phyloP scores from a whole-genome alignment of 2,797 vertebrate species.

The Dermochelys coriacea region DNA sequence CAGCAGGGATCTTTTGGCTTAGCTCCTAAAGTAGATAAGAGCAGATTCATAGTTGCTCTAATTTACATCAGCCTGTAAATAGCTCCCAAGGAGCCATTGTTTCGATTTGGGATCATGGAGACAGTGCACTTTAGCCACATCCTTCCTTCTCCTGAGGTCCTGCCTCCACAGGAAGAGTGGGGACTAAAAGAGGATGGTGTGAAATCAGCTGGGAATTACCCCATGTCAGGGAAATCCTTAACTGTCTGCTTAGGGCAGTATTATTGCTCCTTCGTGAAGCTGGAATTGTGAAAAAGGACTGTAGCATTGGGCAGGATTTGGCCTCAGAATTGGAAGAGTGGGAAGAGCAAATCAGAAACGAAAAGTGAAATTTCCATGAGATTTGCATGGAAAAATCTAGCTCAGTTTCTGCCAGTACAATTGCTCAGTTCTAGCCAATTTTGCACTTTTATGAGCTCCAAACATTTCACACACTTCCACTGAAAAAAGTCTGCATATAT shows the following conservation, averaged over 20 bases:
- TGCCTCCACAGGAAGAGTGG: not conserved
- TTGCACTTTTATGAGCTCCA: not conserved
- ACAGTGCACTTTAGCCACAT: not conserved
- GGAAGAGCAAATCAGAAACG: not conserved
- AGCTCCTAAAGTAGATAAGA: not conserved
- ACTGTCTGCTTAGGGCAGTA: conserved; percentile 6
- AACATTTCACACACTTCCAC: conserved; percentile 52
- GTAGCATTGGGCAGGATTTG: fast-evolving
- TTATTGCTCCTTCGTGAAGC: conserved; percentile 7
- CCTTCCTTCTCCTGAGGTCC: not conserved
- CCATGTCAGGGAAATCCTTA: not conserved
- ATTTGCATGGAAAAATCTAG: not conserved
- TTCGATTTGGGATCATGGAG: not conserved
- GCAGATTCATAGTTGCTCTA: not conserved
- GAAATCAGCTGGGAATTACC: not conserved
- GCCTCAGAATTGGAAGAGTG: not conserved
- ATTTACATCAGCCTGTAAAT: not conserved
- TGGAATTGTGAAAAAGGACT: not conserved
- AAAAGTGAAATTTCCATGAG: not conserved
- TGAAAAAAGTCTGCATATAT: conserved; percentile 35
- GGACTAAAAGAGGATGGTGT: not conserved
- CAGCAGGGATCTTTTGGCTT: not conserved
- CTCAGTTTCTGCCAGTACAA: not conserved
- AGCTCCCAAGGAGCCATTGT: not conserved
- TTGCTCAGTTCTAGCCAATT: not conserved